Conservation (phyloP, 53 echinoderm and acorn worm species). For the Echinarachnius parma region DNA sequence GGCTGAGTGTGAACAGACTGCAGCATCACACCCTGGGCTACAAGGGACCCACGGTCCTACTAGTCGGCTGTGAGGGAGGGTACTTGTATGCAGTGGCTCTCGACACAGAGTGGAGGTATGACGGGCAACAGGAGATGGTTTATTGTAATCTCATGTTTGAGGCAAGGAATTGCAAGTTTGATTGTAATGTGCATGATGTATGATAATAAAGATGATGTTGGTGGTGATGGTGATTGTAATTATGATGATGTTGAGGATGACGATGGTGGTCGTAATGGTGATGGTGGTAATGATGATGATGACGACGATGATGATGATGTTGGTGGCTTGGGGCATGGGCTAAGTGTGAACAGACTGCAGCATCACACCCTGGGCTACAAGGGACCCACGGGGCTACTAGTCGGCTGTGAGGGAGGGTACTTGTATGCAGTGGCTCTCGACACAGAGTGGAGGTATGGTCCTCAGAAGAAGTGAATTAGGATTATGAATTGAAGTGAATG, state of each 20-base stretch:
- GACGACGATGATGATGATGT: too few species aligned
- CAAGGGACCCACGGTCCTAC: constrained; percentile 71
- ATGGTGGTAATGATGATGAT: too few species aligned
- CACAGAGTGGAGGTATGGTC: constrained; percentile 80
- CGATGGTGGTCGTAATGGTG: too few species aligned
- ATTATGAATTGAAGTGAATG: too few species aligned
- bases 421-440: constrained; percentile 74
- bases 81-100: constrained; percentile 67
- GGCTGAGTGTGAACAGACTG: constrained; percentile 79
- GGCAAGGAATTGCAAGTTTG: too few species aligned
- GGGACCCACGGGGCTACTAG: constrained; percentile 72
- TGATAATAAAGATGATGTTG: too few species aligned
- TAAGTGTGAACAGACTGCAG: constrained; percentile 84
- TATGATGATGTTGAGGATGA: too few species aligned
- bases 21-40: constrained; percentile 85
- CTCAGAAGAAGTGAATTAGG: too few species aligned
- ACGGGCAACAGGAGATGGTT: neutral
- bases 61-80: constrained; percentile 62
- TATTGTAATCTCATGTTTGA: neutral
- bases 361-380: constrained; percentile 80
- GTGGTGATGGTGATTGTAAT: too few species aligned
- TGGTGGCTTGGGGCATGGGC: constrained; percentile 81
- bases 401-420: constrained; percentile 61
- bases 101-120: constrained; percentile 91
- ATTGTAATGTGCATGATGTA: too few species aligned